Evolutionary conservation across 2,888 invertebrate species (phyloP).

Genomic region (Nemotelus nigrinus): DNA sequence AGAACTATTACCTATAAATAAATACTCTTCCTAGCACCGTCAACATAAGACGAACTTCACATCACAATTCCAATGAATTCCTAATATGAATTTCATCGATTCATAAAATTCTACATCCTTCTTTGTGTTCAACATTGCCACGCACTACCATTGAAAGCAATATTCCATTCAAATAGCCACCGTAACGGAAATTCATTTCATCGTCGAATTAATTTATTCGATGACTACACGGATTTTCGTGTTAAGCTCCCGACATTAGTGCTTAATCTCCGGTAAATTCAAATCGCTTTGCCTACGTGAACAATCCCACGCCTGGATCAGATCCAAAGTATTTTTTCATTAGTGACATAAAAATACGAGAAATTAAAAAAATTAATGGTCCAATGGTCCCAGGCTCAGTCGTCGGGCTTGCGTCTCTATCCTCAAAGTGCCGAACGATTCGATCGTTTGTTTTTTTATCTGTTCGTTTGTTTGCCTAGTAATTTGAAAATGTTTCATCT

Average conservation of each 20-base stretch:
- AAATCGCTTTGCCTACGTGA: not conserved
- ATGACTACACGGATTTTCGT: slow-evolving; percentile 4
- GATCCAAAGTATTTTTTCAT: not conserved
- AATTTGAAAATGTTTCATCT: too few species aligned
- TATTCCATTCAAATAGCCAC: not conserved
- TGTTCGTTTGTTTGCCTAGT: not conserved
- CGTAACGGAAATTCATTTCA: slow-evolving; percentile 2
- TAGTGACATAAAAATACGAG: not conserved
- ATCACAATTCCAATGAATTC: too few species aligned
- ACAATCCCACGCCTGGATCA: not conserved
- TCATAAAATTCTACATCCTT: too few species aligned
- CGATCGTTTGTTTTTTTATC: not conserved
- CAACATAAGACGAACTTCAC: too few species aligned
- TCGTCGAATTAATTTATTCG: not conserved
- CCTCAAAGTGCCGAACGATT: not conserved
- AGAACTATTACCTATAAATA: too few species aligned
- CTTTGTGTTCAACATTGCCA: too few species aligned
- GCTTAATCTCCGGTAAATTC: slow-evolving; percentile 1
- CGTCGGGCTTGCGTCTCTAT: too few species aligned
- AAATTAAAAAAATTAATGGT: slow-evolving; percentile 9
- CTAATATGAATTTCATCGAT: too few species aligned
- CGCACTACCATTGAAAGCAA: too few species aligned
- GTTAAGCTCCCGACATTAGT: not conserved
- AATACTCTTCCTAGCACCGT: too few species aligned
- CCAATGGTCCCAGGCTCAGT: not conserved